These are phyloP conservation scores for Brachyhypopomus occidentalis DNA, from an alignment of 2,113 vertebrate genomes.

Conservation along the genomic window DNA sequence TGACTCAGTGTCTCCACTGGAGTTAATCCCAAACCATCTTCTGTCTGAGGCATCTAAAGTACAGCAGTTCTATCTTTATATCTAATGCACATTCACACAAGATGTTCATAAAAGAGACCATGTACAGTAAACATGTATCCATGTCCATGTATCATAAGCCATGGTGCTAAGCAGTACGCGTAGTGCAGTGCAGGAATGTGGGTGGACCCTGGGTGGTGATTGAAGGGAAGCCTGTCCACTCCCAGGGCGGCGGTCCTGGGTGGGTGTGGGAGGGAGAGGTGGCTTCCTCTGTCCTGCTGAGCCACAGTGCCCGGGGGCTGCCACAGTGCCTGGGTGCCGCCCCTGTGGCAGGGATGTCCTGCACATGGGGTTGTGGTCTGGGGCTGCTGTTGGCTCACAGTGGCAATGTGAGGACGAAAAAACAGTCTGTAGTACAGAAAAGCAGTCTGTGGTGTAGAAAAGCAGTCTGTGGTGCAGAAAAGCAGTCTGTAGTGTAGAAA, in stretches of 20 bases:
- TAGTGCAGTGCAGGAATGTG: conserved; percentile 19
- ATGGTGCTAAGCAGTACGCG: conserved; percentile 27
- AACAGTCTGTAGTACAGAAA: neutral
- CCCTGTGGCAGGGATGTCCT: conserved; percentile 22
- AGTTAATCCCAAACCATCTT: neutral
- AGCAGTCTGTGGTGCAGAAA: too few relatives aligned
- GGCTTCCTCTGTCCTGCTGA: neutral
- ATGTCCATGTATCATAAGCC: conserved; percentile 1
- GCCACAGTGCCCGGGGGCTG: conserved; percentile 1
- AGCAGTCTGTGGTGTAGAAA: too few relatives aligned
- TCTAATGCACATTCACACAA: neutral
- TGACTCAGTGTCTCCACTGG: conserved; percentile 21
- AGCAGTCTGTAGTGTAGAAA: too few relatives aligned
- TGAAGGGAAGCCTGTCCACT: conserved; percentile 40
- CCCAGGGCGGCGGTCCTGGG: conserved; percentile 13
- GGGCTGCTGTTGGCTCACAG: too few relatives aligned
- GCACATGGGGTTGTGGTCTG: neutral
- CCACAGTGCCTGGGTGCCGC: conserved; percentile 5
- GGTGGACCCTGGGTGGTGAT: conserved; percentile 30
- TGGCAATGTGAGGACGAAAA: neutral
- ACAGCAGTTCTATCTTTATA: neutral
- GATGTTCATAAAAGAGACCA: neutral
- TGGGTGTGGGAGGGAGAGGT: conserved; percentile 4
- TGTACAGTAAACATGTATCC: too few relatives aligned
- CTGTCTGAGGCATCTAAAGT: neutral